Base-by-base conservation (phyloP, 2,888 invertebrate genomes). In the Gastracanthus pulcherrimus region DNA sequence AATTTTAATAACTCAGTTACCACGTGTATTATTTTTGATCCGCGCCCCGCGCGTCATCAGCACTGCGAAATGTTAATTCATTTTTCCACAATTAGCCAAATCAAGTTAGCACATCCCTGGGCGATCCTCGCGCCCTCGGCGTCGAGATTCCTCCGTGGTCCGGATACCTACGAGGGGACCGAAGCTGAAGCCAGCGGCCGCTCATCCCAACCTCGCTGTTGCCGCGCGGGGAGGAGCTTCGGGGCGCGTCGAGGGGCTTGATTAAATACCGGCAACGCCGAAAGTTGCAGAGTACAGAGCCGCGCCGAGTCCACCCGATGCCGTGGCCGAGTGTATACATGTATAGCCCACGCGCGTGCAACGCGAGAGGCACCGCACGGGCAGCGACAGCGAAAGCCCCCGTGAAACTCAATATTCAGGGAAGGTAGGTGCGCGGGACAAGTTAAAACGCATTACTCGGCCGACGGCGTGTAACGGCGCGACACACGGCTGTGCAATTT, bases 361-460 rank as follows among this genome's bases (percentile, higher is more conserved):
- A 66, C 26, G 23, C 16, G 48, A 67, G 34, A 11, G 29, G 31
- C 5, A 13, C 45, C n/a, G 34, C 48, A n/a, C 16, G n/a, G 55
- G 45, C 31, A 6, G 26, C 23, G 26, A 6, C 26, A 11, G 41
- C 67, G 60, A 69, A 69, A 70, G 67, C 69, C 9, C 66, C 48
- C 60, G 67, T 71, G 60, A 67, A 82, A 82, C 79, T 79, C 82
- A 79, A 82, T 82, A 82, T 82, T 82, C 82, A 70, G 67, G 36
- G 70, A 70, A 76, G 72, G 38, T 41, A 69, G 62, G 41, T 31
- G 76, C 31, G 60, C 48, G 45, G 75, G 31, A 81, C 82, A 82
- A 82, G 81, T 82, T 82, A 78, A 82, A 80, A 77, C 80, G 80
- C 64, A 77, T 82, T 81, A 83, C 72, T 34, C 55, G 34, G 41